Evolutionary conservation across 2,113 vertebrate genomes (phyloP).

Genomic region (Entosphenus tridentatus): DNA sequence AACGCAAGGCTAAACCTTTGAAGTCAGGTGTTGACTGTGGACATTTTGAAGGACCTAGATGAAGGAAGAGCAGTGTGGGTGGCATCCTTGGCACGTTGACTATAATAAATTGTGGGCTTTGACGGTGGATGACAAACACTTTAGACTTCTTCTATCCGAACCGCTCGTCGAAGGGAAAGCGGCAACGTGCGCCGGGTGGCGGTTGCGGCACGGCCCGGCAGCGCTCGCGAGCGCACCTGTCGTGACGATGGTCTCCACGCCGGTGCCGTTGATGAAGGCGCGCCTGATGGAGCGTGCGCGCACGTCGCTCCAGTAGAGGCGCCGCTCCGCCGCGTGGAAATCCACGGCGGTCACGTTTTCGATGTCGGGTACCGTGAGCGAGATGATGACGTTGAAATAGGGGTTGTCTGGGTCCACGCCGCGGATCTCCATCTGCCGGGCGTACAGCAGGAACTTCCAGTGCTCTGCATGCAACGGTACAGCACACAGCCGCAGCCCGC

Average conservation of each 20-base stretch:
- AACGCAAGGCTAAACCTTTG: too few species aligned
- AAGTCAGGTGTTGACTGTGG: too few species aligned
- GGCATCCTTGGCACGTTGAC: too few species aligned
- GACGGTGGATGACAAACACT: too few species aligned
- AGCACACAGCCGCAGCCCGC: too few species aligned
- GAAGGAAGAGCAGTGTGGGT: too few species aligned
- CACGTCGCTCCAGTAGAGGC: constrained; percentile 92
- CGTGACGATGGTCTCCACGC: constrained; percentile 64
- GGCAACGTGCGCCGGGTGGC: too few species aligned
- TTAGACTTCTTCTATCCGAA: too few species aligned
- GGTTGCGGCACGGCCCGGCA: too few species aligned
- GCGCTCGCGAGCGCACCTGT: constrained; percentile 21
- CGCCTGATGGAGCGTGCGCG: constrained; percentile 84
- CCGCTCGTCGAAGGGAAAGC: too few species aligned
- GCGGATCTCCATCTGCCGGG: constrained; percentile 86
- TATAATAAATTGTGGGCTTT: too few species aligned
- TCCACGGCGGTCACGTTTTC: constrained; percentile 89
- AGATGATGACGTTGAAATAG: constrained; percentile 98
- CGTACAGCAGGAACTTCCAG: constrained; percentile 82
- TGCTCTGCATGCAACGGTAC: constrained; percentile 30
- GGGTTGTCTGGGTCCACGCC: constrained; percentile 84
- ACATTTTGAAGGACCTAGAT: too few species aligned
- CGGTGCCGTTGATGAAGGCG: constrained; percentile 86
- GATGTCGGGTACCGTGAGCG: constrained; percentile 86
- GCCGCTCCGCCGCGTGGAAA: constrained; percentile 62